These are phyloP conservation scores for Unio delphinus DNA, from an alignment of 2,888 invertebrate species.

Conservation along the genomic window DNA sequence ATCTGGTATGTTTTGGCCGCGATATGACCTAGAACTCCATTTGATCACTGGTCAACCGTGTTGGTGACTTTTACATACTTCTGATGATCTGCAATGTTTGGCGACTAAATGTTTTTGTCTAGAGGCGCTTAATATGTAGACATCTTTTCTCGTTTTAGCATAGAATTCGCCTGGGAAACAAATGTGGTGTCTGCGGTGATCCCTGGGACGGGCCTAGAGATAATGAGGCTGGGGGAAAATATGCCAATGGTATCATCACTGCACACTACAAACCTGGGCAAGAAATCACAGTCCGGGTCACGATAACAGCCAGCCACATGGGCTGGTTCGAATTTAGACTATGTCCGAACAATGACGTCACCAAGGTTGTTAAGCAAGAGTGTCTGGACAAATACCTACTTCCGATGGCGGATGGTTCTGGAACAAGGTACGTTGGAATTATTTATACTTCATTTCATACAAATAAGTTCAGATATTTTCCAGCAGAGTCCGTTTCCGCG, in stretches of 20 bases:
- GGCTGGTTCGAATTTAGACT: constrained; percentile 65
- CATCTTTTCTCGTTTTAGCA: not conserved
- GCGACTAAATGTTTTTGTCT: too few species aligned
- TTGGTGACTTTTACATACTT: too few species aligned
- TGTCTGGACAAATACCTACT: constrained; percentile 51
- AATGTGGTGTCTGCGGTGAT: constrained; percentile 93
- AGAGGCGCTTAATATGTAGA: too few species aligned
- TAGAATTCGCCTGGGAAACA: constrained; percentile 49
- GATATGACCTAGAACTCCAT: too few species aligned
- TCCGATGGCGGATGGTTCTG: constrained; percentile 27
- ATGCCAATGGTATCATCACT: constrained; percentile 66
- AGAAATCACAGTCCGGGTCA: constrained; percentile 46
- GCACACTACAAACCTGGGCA: constrained; percentile 61
- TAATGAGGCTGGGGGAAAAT: constrained; percentile 68
- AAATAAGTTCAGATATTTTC: too few species aligned
- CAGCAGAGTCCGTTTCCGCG: too few species aligned
- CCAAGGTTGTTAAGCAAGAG: constrained; percentile 42
- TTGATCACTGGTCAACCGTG: too few species aligned
- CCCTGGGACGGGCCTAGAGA: constrained; percentile 75
- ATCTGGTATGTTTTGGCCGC: too few species aligned
- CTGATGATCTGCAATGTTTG: too few species aligned
- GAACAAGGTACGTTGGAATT: constrained; percentile 15
- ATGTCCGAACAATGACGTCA: constrained; percentile 55
- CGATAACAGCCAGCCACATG: constrained; percentile 60
- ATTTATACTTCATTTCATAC: too few species aligned